A percentile compares a stretch with the other conserved stretches of the same genome.
Evolutionary conservation across 2,888 invertebrate species (phyloP).

Genomic region (Ophion obscuratus): DNA sequence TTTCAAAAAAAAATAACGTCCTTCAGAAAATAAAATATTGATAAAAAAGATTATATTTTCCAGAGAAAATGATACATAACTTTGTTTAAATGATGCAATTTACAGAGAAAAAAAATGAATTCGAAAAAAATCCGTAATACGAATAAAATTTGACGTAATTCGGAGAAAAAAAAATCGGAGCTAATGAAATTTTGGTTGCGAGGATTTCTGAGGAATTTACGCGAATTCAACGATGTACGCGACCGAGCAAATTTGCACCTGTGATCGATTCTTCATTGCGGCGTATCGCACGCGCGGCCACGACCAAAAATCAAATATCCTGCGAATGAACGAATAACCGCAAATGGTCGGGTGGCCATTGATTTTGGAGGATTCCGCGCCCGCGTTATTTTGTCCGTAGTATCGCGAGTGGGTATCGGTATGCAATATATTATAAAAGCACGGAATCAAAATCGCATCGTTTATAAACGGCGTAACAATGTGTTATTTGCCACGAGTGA

Average conservation of each 20-base stretch:
- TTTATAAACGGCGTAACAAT: slow-evolving; percentile 65
- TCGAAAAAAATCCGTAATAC: neutral
- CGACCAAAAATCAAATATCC: slow-evolving; percentile 73
- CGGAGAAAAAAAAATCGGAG: neutral
- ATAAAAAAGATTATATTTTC: neutral
- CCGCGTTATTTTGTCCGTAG: neutral
- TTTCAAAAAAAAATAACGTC: too few relatives aligned
- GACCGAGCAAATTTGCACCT: neutral
- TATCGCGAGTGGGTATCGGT: slow-evolving; percentile 53
- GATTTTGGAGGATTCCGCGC: neutral
- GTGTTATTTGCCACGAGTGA: slow-evolving; percentile 29
- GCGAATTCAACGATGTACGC: slow-evolving; percentile 15
- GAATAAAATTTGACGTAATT: neutral
- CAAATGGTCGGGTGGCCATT: slow-evolving; percentile 67
- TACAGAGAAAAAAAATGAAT: neutral
- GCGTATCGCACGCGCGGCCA: slow-evolving; percentile 47
- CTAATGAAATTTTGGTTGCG: neutral
- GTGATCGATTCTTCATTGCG: slow-evolving; percentile 54
- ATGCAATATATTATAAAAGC: slow-evolving; percentile 70
- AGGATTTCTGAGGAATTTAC: neutral
- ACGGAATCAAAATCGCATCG: slow-evolving; percentile 70
- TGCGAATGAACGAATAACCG: slow-evolving; percentile 73
- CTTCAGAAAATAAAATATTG: neutral
- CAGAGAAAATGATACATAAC: neutral
- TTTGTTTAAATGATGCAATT: neutral